Conservation (phyloP, 2,888 invertebrate genomes). For the Muschampia plurimacula region DNA sequence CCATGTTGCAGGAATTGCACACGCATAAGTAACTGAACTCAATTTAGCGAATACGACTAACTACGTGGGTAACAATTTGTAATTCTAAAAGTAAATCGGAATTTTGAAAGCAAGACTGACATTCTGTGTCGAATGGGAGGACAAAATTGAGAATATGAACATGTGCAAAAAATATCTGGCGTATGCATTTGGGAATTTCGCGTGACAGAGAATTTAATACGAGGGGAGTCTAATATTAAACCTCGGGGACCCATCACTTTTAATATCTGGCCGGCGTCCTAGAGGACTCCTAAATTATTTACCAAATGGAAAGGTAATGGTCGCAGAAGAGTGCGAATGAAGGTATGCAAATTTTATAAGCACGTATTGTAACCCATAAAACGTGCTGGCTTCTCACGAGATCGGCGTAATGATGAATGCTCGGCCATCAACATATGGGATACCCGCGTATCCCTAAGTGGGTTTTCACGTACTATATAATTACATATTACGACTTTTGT, state of each 20-base stretch:
- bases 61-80: slow-evolving; percentile 48
- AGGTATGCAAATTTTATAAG: slow-evolving; percentile 84
- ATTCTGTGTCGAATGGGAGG: slow-evolving; percentile 81
- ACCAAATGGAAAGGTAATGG: slow-evolving; percentile 86
- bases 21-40: slow-evolving; percentile 39
- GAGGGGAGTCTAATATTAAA: slow-evolving; percentile 85
- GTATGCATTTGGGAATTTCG: slow-evolving; percentile 85
- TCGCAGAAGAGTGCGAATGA: slow-evolving; percentile 81
- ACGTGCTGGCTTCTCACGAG: slow-evolving; percentile 63
- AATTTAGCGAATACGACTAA: slow-evolving; percentile 40
- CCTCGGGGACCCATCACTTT: slow-evolving; percentile 85
- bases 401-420: slow-evolving; percentile 70
- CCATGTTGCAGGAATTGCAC: slow-evolving; percentile 44
- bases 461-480: slow-evolving; percentile 64
- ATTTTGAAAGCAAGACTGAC: slow-evolving; percentile 67
- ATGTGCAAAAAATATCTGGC: slow-evolving; percentile 85
- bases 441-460: slow-evolving; percentile 60
- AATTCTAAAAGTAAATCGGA: slow-evolving; percentile 63
- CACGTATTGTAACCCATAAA: slow-evolving; percentile 76
- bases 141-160: slow-evolving; percentile 82
- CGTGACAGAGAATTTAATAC: slow-evolving; percentile 85
- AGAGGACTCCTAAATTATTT: slow-evolving; percentile 84
- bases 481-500: slow-evolving; percentile 59
- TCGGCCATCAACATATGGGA: slow-evolving; percentile 55
- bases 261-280: slow-evolving; percentile 84